phyloP scores from a whole-genome alignment of 2,797 vertebrate species.

The Hoplostethus atlanticus region DNA sequence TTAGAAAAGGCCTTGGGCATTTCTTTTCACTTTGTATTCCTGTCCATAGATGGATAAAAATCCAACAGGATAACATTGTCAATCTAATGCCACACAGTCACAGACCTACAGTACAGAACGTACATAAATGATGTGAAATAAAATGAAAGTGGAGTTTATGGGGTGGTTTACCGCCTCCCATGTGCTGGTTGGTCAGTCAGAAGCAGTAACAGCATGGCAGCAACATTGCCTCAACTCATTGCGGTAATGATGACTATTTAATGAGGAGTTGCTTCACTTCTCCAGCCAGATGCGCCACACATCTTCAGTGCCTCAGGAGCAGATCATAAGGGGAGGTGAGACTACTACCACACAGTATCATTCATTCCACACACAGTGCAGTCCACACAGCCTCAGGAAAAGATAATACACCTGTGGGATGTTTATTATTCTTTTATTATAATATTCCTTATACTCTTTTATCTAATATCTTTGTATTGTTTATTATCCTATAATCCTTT shows the following conservation, averaged over 20 bases:
- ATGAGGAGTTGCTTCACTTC: slow-evolving; percentile 54
- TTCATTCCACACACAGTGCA: slow-evolving; percentile 19
- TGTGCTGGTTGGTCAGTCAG: slow-evolving; percentile 34
- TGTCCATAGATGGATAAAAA: neutral
- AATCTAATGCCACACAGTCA: neutral
- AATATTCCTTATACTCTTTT: no score
- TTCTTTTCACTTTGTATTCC: neutral
- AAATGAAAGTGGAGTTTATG: neutral
- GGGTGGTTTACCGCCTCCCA: slow-evolving; percentile 8
- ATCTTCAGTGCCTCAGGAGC: slow-evolving; percentile 30
- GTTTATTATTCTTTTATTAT: no score
- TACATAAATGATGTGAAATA: neutral
- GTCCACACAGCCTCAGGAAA: slow-evolving; percentile 9
- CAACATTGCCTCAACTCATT: slow-evolving; percentile 51
- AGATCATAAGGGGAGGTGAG: slow-evolving; percentile 29
- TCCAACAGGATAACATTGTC: neutral
- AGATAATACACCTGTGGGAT: neutral
- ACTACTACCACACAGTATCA: slow-evolving; percentile 26
- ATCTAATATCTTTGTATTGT: no score
- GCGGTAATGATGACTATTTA: slow-evolving; percentile 70
- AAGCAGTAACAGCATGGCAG: slow-evolving; percentile 42
- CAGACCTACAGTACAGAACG: neutral
- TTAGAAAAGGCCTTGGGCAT: no score
- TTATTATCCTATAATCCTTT: no score
- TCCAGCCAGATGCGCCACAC: slow-evolving; percentile 47